Evolutionary conservation across 2,113 vertebrate genomes (phyloP).

Genomic region (Porphyrio hochstetteri): DNA sequence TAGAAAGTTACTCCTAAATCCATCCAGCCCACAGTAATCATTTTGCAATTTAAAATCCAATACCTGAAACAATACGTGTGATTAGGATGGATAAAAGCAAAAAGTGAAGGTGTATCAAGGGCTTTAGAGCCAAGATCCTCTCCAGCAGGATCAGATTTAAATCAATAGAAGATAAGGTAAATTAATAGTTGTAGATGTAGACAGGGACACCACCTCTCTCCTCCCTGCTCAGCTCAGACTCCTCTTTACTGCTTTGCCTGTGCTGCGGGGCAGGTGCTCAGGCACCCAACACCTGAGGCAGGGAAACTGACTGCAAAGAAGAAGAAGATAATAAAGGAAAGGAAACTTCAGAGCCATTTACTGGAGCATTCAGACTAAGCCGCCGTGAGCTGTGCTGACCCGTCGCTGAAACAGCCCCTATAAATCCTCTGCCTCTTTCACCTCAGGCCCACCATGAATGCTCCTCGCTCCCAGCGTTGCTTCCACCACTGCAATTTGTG

Average conservation of each 20-base stretch:
- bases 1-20: neutral
- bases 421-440: neutral
- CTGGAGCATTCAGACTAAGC: neutral
- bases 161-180: neutral
- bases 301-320: neutral
- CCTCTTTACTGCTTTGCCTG: neutral
- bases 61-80: neutral
- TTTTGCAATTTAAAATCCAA: neutral
- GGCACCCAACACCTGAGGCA: neutral
- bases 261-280: neutral
- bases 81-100: neutral
- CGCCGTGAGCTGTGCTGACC: neutral
- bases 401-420: neutral
- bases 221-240: neutral
- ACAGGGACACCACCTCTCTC: accelerated
- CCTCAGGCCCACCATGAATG: neutral
- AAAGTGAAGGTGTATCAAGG: neutral
- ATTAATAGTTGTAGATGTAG: neutral
- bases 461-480: neutral
- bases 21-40: neutral
- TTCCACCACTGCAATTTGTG: constrained; percentile 20
- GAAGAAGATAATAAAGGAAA: neutral
- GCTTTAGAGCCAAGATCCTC: neutral
- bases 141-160: neutral
- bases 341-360: neutral